Base-by-base conservation (phyloP, 2,797 vertebrate species). In the Malacoraja senta region DNA sequence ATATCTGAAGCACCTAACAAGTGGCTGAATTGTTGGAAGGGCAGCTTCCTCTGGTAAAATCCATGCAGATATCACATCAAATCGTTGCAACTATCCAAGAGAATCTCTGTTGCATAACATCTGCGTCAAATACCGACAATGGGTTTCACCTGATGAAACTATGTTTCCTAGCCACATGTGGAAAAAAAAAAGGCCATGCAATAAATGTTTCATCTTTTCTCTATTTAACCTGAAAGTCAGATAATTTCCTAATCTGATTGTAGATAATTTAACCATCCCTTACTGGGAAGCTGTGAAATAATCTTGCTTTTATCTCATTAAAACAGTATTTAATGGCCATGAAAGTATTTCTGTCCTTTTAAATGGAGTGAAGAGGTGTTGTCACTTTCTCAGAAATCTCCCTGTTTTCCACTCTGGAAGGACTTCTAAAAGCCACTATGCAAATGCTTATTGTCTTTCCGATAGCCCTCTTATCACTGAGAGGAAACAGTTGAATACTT, bases 251-350 rank as follows among this genome's bases (percentile, higher is more conserved):
- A 13, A n/a, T 24, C 81, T 71, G 65, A 38, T 12, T 29, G 21
- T 71, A 24, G 8, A 91, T 32, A 72, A 91, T 44, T 58, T 26
- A 61, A 58, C 26, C 26, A 63, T 17, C 53, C 53, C 12, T n/a
- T 65, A 72, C 68, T 26, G 26, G 35, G 88, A 44, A 72, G 63
- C 72, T 91, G 65, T 72, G 68, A 91, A 91, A 91, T 44, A 72
- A 44, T 38, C 68, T 72, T 38, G 15, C 19, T 9, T 26, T 90
- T 90, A 90, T 90, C 88, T 91, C 65, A 72, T 91, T 71, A 19
- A 38, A 72, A 71, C 88, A 44, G 65, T 17, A 13, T 72, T 91
- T 35, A 91, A 65, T 7, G 65, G 88, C 68, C 32, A 72, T 71
- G 32, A 72, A 19, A 72, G 19, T 35, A 72, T 71, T 72, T n/a